Conservation (phyloP, 2,113 vertebrate genomes). For the Loxodonta africana region DNA sequence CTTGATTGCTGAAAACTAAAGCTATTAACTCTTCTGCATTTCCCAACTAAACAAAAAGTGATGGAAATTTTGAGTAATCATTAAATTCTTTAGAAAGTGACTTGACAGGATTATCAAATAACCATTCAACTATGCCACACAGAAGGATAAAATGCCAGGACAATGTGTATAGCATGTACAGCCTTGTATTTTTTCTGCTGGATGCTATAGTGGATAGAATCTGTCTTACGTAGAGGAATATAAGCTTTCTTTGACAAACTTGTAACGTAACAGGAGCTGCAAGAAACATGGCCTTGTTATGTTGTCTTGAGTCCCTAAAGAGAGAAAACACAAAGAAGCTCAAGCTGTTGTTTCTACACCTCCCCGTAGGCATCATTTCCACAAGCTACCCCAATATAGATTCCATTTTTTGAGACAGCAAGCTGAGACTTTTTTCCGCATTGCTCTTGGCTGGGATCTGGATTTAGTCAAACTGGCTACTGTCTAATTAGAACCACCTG, state of each 20-base stretch:
- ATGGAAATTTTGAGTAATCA: slow-evolving; percentile 34
- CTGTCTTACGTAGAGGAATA: slow-evolving; percentile 19
- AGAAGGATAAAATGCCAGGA: slow-evolving; percentile 64
- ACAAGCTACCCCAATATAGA: slow-evolving; percentile 71
- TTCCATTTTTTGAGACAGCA: slow-evolving; percentile 64
- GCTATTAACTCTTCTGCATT: not conserved
- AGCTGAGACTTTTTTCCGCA: slow-evolving; percentile 69
- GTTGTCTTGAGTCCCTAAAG: slow-evolving; percentile 40
- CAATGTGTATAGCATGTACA: slow-evolving; percentile 21
- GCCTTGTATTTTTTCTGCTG: not conserved
- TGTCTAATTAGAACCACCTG: slow-evolving; percentile 84
- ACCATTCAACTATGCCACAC: not conserved
- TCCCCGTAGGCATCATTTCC: slow-evolving; percentile 58
- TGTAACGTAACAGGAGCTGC: slow-evolving; percentile 28
- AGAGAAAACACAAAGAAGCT: slow-evolving; percentile 45
- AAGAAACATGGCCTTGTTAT: slow-evolving; percentile 52
- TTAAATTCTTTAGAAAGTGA: slow-evolving; percentile 28
- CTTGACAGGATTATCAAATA: slow-evolving; percentile 57
- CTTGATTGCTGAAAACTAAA: not conserved
- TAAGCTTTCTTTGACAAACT: slow-evolving; percentile 28
- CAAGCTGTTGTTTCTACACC: slow-evolving; percentile 52
- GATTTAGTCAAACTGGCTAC: slow-evolving; percentile 80
- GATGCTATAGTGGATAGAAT: not conserved
- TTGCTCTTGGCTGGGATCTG: slow-evolving; percentile 69
- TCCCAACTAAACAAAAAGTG: not conserved